A percentile compares a stretch with the other conserved stretches of the same genome.
Conservation (phyloP, 2,888 invertebrate genomes). For the Drosophila incognita region DNA sequence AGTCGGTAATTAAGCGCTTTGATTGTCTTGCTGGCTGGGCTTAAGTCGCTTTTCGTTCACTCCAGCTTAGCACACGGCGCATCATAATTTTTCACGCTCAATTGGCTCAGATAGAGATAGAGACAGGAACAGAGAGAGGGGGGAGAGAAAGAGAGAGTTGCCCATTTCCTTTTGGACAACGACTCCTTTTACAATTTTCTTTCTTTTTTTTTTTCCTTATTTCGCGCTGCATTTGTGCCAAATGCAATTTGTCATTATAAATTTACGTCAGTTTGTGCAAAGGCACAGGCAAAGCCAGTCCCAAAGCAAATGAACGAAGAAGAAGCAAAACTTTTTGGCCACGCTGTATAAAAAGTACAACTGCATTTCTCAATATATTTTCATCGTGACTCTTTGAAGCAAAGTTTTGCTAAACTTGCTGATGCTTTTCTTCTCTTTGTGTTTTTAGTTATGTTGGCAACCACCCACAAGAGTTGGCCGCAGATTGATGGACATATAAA, state of each 20-base stretch:
- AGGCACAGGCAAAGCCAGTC: constrained; percentile 45
- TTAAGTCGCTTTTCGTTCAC: constrained; percentile 31
- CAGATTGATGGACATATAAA: constrained; percentile 76
- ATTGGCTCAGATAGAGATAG: constrained; percentile 53
- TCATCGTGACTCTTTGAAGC: constrained; percentile 51
- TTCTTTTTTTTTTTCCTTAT: constrained; percentile 19
- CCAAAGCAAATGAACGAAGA: constrained; percentile 25
- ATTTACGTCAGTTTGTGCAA: constrained; percentile 81
- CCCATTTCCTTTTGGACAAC: constrained; percentile 20
- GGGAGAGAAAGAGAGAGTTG: not conserved
- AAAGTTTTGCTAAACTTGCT: constrained; percentile 51
- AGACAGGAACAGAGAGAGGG: not conserved
- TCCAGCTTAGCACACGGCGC: constrained; percentile 29
- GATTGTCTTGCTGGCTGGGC: constrained; percentile 54
- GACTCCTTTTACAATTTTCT: constrained; percentile 5
- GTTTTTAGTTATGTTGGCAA: constrained; percentile 27
- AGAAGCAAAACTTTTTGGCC: constrained; percentile 22
- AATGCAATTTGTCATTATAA: constrained; percentile 83
- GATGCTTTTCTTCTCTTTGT: constrained; percentile 19
- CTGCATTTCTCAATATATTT: constrained; percentile 74
- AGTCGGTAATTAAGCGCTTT: constrained; percentile 61
- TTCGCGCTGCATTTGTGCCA: constrained; percentile 64
- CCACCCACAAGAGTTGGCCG: constrained; percentile 45
- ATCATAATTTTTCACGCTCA: constrained; percentile 79
- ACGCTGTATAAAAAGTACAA: constrained; percentile 38